A percentile compares a stretch with the other conserved stretches of the same genome.
phyloP scores from a whole-genome alignment of 1,140 invertebrate species.

The Cyrtorhinus lividipennis region DNA sequence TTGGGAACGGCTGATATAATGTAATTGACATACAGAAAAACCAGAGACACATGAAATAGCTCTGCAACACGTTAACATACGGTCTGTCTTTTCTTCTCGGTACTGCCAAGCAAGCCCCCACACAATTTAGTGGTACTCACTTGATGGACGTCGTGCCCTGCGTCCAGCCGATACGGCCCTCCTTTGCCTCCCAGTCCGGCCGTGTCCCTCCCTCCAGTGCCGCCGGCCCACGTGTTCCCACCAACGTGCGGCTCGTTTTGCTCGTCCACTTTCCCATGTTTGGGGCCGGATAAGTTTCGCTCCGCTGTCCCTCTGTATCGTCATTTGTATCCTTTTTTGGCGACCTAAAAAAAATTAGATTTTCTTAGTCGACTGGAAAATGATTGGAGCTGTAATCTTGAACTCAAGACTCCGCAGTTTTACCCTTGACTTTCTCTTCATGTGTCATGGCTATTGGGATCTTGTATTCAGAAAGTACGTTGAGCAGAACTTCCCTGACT shows the following conservation, averaged over 20 bases:
- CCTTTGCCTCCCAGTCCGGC: conserved; percentile 88
- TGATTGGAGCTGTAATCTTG: no score
- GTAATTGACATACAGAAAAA: no score
- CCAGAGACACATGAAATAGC: no score
- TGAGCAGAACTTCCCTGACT: conserved; percentile 56
- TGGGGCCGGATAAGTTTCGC: conserved; percentile 61
- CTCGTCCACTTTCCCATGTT: conserved; percentile 83
- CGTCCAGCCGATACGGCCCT: conserved; percentile 80
- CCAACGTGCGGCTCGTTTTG: conserved; percentile 84
- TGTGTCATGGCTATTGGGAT: conserved; percentile 44
- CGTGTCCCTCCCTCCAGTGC: conserved; percentile 79
- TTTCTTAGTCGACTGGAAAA: no score
- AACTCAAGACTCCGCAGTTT: no score
- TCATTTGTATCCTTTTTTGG: conserved; percentile 51
- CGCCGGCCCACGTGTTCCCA: conserved; percentile 92
- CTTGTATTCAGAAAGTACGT: conserved; percentile 70
- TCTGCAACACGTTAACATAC: no score
- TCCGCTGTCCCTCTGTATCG: conserved; percentile 53
- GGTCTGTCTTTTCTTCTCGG: no score
- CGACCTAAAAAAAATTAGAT: no score
- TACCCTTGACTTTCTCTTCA: conserved; percentile 16
- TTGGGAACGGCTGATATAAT: no score
- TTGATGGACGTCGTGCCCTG: conserved; percentile 83
- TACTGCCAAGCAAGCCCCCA: no score
- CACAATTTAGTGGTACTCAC: no score